Conservation (phyloP, 2,113 vertebrate genomes). For the Suricata suricatta region DNA sequence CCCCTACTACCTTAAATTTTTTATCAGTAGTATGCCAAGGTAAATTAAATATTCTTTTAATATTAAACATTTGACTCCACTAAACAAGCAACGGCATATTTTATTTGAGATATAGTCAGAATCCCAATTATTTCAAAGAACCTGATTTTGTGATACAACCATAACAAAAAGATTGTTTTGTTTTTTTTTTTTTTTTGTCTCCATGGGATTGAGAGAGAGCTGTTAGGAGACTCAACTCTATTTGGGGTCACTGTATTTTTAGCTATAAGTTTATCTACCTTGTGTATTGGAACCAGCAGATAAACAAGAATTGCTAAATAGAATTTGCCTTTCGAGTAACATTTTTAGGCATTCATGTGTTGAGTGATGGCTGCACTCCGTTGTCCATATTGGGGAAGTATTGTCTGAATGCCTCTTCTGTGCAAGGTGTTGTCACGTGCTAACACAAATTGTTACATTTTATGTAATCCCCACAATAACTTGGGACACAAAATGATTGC, state of each 20-base stretch:
- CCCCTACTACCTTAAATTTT: neutral
- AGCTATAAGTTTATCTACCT: neutral
- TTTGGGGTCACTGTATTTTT: neutral
- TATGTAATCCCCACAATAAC: neutral
- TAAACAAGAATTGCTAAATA: neutral
- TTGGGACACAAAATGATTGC: neutral
- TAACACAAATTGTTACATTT: neutral
- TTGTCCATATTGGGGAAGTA: neutral
- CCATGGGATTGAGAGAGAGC: neutral
- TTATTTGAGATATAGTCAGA: neutral
- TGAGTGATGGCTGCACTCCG: neutral
- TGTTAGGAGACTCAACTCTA: neutral
- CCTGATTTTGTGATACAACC: neutral
- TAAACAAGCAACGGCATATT: neutral
- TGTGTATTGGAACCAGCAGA: neutral
- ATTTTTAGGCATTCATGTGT: neutral
- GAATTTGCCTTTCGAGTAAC: neutral
- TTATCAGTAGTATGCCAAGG: neutral
- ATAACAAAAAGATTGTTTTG: neutral
- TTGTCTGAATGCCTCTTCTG: neutral
- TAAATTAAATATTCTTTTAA: neutral
- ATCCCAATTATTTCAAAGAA: neutral
- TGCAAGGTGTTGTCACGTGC: neutral
- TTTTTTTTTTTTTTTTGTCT: no score
- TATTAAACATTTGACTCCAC: neutral